These are phyloP conservation scores for Rynchops niger DNA, from an alignment of 2,113 vertebrate species.

Conservation along the genomic window DNA sequence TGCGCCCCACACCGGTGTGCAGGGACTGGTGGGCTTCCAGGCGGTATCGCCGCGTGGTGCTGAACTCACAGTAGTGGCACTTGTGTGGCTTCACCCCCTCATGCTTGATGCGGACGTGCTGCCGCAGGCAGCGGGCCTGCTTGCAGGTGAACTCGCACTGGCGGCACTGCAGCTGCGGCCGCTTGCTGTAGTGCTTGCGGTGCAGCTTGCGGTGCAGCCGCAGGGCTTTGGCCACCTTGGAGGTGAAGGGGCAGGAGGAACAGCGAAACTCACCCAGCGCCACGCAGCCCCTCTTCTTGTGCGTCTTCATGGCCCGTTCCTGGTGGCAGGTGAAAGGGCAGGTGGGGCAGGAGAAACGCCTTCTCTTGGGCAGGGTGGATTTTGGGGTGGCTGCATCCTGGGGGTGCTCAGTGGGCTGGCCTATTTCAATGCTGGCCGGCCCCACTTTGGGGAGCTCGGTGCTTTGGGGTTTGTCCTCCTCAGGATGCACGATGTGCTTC, in stretches of 20 bases:
- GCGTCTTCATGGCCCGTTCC: constrained; percentile 81
- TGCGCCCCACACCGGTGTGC: constrained; percentile 90
- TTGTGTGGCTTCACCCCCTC: constrained; percentile 81
- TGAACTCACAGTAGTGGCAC: constrained; percentile 88
- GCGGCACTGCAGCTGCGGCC: constrained; percentile 64
- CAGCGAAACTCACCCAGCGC: constrained; percentile 76
- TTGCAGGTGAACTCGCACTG: constrained; percentile 86
- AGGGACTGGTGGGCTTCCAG: constrained; percentile 90
- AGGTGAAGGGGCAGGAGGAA: constrained; percentile 78
- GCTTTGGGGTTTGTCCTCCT: neutral
- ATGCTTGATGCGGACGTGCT: constrained; percentile 86
- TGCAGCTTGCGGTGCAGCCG: constrained; percentile 76
- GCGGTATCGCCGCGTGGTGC: constrained; percentile 87
- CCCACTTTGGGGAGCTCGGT: rapidly evolving
- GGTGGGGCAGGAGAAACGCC: constrained; percentile 78
- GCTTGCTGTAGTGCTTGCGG: constrained; percentile 59
- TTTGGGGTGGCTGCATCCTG: neutral
- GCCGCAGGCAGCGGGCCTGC: constrained; percentile 82
- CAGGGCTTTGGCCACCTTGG: constrained; percentile 74
- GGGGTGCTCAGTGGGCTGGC: neutral
- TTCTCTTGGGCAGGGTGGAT: constrained; percentile 1
- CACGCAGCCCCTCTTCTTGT: constrained; percentile 82
- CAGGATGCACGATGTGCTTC: neutral
- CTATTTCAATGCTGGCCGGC: neutral
- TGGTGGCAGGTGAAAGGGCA: constrained; percentile 86